Base-by-base conservation (phyloP, 2,113 vertebrate genomes). In the Megaceryle maxima region DNA sequence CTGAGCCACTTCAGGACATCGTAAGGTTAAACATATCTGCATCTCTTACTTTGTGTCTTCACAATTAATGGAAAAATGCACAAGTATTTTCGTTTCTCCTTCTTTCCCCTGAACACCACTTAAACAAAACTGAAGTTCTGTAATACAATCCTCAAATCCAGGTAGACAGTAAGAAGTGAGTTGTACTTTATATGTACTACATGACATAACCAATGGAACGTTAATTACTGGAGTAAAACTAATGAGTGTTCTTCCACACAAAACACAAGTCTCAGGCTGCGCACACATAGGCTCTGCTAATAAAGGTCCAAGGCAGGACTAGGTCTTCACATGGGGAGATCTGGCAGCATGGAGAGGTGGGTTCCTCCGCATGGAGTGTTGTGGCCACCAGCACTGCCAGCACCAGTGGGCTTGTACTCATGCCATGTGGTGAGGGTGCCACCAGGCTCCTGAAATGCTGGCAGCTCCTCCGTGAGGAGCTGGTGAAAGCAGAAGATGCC, bases 381-480 rank as follows among this genome's bases (percentile, higher is more conserved):
- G 31, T n/a, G 16, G 24, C 14, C 26, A 37, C 6, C 1, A 3
- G 50, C 33, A 8, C 48, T 55, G 48, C 4, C 1, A 1, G 18
- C 5, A 3, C 17, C 5, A 9, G 31, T 8, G 5, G 9, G 6
- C 7, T 46, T 26, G 26, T 1, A 3, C 17, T 39, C 8, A 14
- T 1, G 2, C 22, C 41, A 10, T 1, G 2, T 2, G 2, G 51
- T 44, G 10, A 51, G 26, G 19, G 28, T 39, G 26, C 14, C 22
- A 16, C n/a, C 26, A 12, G 26, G 33, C 12, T 63, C 48, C 67
- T 29, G n/a, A 41, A 44, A 63, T 1, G 2, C 19, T 1, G 1
- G 20, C 37, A 19, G 19, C 9, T 48, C 43, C 28, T 22, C 15
- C 1, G 0, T 3, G 2, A 43, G 44, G 31, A 35, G 16, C 17